These are phyloP conservation scores for Acrobasis consociella DNA, from an alignment of 2,888 invertebrate species.

Conservation along the genomic window DNA sequence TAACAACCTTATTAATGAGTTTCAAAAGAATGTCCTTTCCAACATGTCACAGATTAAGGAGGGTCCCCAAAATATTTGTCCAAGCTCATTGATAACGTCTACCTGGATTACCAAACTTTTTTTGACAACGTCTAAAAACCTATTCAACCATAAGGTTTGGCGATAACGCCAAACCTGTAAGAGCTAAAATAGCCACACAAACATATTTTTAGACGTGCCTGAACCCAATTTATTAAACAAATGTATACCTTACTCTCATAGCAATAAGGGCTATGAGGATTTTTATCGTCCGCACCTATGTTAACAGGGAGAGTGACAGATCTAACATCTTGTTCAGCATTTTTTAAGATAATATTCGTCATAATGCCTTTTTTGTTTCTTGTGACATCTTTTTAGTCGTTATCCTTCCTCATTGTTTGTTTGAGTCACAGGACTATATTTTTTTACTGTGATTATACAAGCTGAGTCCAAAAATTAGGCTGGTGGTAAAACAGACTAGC, in stretches of 20 bases:
- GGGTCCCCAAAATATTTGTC: constrained; percentile 21
- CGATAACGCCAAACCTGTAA: too few relatives aligned
- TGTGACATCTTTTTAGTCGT: not conserved
- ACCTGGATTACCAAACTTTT: constrained; percentile 11
- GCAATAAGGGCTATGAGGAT: not conserved
- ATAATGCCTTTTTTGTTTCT: constrained; percentile 2
- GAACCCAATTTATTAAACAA: not conserved
- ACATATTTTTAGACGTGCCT: not conserved
- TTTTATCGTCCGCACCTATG: not conserved
- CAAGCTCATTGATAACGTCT: constrained; percentile 17
- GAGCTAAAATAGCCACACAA: not conserved
- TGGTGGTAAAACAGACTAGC: too few relatives aligned
- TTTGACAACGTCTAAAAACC: constrained; percentile 6
- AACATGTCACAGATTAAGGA: constrained; percentile 20
- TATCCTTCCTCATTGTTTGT: not conserved
- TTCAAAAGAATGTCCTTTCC: constrained; percentile 15
- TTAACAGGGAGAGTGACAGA: constrained; percentile 8
- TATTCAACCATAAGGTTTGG: not conserved
- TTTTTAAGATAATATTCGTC: constrained; percentile 18
- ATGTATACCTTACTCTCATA: not conserved
- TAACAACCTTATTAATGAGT: constrained; percentile 10
- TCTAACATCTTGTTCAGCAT: constrained; percentile 18
- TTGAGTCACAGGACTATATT: too few relatives aligned
- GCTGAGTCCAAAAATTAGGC: too few relatives aligned
- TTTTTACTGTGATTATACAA: too few relatives aligned